Evolutionary conservation across 2,113 vertebrate genomes (phyloP).

Genomic region (Pangasianodon gigas): DNA sequence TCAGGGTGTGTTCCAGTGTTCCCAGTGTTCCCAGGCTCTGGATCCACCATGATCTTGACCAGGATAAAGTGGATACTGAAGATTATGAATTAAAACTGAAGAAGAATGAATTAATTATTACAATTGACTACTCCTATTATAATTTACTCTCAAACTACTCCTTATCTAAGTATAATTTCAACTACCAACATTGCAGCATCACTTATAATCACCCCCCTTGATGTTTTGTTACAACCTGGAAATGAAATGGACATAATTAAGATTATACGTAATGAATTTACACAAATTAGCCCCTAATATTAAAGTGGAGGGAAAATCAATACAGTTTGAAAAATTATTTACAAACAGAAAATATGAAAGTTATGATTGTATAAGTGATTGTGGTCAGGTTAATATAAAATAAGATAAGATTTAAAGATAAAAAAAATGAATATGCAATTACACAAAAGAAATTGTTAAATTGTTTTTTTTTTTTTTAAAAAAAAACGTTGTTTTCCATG

Average conservation of each 20-base stretch:
- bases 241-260: background rate
- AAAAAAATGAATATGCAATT: too few species aligned
- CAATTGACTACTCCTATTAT: background rate
- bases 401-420: background rate
- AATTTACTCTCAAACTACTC: background rate
- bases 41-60: background rate
- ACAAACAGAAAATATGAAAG: background rate
- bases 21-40: background rate
- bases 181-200: background rate
- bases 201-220: background rate
- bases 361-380: background rate
- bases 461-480: background rate
- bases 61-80: background rate
- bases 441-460: background rate
- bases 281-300: background rate
- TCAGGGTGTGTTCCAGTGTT: background rate
- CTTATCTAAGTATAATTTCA: background rate
- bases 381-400: background rate
- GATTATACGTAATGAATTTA: background rate
- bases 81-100: background rate
- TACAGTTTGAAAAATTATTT: background rate
- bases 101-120: background rate
- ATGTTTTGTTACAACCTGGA: background rate
- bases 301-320: background rate
- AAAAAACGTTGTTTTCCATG: background rate